These are phyloP conservation scores for Gadopsis bispinosus DNA, from an alignment of 2,797 vertebrate genomes.

Conservation along the genomic window DNA sequence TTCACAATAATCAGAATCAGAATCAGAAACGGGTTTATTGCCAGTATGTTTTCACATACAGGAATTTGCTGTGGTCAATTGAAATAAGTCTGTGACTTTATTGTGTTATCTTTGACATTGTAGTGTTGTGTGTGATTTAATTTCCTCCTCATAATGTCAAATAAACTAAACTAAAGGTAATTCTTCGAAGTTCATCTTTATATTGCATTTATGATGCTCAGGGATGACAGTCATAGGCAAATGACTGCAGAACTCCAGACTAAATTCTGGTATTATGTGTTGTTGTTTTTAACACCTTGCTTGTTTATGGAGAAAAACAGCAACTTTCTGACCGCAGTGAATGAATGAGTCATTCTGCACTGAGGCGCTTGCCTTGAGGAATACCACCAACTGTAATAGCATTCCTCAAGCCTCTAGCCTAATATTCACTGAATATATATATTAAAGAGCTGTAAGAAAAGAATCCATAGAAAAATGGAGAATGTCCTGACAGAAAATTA, in stretches of 20 bases:
- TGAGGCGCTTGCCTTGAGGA: background rate
- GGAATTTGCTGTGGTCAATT: no score
- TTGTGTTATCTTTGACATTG: no score
- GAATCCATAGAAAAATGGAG: no score
- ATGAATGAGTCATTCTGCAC: background rate
- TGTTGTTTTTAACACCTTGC: background rate
- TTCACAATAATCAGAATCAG: no score
- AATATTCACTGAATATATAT: background rate
- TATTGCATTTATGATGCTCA: background rate
- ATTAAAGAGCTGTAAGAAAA: constrained; percentile 8
- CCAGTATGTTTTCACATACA: no score
- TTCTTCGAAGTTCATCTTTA: background rate
- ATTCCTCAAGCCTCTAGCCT: background rate
- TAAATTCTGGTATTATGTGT: background rate
- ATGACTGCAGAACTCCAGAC: background rate
- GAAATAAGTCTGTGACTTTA: no score
- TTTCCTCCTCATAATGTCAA: no score
- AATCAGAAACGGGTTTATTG: no score
- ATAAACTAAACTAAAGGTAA: no score
- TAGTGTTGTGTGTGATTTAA: no score
- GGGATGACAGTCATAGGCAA: background rate
- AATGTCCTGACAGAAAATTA: no score
- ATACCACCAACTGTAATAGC: no score
- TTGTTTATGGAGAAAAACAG: background rate
- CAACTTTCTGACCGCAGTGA: background rate